Evolutionary conservation across 2,113 vertebrate genomes (phyloP).

Genomic region (Thalassoma bifasciatum): DNA sequence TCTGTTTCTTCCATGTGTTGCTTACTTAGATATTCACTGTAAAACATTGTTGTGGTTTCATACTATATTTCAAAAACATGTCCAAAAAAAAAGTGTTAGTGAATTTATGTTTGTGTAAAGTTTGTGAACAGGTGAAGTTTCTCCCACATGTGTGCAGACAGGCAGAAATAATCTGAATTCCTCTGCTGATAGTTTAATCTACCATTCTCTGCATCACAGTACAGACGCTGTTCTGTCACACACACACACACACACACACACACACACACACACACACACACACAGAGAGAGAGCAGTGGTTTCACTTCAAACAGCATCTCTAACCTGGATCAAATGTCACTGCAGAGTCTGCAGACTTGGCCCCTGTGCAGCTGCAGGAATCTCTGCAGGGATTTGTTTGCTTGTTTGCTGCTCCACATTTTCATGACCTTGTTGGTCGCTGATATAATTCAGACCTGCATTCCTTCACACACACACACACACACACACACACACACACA

Average conservation of each 20-base stretch:
- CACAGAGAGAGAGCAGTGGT: too few species aligned
- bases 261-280: too few species aligned
- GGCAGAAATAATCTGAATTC: constrained; percentile 76
- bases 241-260: constrained; percentile 2
- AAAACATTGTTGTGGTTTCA: background rate
- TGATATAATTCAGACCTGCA: constrained; percentile 37
- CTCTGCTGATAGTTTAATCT: constrained; percentile 76
- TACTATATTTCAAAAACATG: background rate
- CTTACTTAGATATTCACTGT: background rate
- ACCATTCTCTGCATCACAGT: constrained; percentile 65
- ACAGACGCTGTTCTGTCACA: constrained; percentile 59
- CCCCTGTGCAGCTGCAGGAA: constrained; percentile 14
- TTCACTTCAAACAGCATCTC: constrained; percentile 48
- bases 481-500: too few species aligned
- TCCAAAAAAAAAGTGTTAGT: background rate
- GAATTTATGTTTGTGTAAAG: background rate
- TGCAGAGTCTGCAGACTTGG: constrained; percentile 20
- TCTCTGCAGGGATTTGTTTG: constrained; percentile 10
- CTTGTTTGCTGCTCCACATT: constrained; percentile 16
- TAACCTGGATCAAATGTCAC: constrained; percentile 46
- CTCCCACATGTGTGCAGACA: constrained; percentile 43
- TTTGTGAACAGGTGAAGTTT: constrained; percentile 29
- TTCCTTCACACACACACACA: too few species aligned
- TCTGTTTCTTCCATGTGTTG: too few species aligned
- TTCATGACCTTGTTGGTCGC: constrained; percentile 35